phyloP scores from a whole-genome alignment of 2,113 vertebrate species.

The Dromas ardeola region DNA sequence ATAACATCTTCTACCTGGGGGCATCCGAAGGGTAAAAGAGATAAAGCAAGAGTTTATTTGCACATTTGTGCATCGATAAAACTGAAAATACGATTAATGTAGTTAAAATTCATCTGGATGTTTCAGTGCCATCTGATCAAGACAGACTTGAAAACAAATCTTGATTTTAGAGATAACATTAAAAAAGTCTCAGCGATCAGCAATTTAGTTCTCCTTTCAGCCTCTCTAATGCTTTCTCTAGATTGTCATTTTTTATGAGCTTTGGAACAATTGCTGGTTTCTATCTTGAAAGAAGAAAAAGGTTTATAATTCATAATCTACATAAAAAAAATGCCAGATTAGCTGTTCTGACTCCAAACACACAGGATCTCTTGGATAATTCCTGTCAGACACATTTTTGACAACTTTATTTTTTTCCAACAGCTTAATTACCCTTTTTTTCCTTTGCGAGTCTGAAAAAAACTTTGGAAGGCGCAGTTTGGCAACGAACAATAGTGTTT shows the following conservation, averaged over 20 bases:
- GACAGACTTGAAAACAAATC: not conserved
- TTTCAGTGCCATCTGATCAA: not conserved
- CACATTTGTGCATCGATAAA: not conserved
- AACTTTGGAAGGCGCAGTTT: constrained; percentile 88
- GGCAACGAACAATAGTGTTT: constrained; percentile 89
- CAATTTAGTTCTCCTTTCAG: constrained; percentile 9
- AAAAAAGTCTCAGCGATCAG: not conserved
- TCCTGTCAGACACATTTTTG: constrained; percentile 56
- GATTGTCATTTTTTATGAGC: constrained; percentile 41
- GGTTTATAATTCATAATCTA: constrained; percentile 53
- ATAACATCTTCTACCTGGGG: constrained; percentile 93
- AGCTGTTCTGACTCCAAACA: constrained; percentile 53
- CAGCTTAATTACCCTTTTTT: constrained; percentile 86
- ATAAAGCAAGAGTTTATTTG: not conserved
- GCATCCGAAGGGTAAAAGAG: not conserved
- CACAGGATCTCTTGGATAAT: constrained; percentile 30
- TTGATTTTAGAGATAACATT: not conserved
- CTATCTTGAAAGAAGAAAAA: constrained; percentile 44
- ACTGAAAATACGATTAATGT: not conserved
- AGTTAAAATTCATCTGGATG: not conserved
- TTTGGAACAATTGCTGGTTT: constrained; percentile 49
- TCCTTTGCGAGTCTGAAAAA: constrained; percentile 86
- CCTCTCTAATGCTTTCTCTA: constrained; percentile 34
- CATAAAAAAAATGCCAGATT: constrained; percentile 52
- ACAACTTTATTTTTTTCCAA: constrained; percentile 59